Percentiles rank a stretch among this genome's conserved stretches.
Conservation (phyloP, 1,140 invertebrate species). For the Zaprionus inermis region DNA sequence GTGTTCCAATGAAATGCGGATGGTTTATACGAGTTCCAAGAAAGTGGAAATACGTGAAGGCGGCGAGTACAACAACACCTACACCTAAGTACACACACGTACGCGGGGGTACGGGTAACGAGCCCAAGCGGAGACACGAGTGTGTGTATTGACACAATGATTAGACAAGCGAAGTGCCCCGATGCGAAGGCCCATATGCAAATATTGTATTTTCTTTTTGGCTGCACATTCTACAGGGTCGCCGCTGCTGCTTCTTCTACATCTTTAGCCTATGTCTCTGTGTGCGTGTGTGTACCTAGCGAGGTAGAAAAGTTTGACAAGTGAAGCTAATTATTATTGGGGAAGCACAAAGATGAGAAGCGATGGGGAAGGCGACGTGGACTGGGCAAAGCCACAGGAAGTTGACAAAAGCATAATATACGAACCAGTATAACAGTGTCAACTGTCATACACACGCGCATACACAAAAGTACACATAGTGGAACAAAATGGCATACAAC, state of each 20-base stretch:
- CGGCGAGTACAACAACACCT: conserved; percentile 40
- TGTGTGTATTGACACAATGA: conserved; percentile 60
- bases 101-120: background rate
- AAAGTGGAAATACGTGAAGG: conserved; percentile 41
- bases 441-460: conserved; percentile 31
- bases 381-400: conserved; percentile 36
- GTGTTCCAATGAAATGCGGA: conserved; percentile 22
- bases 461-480: background rate
- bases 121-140: conserved; percentile 6
- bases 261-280: background rate
- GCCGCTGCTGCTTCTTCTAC: background rate
- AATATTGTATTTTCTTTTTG: conserved; percentile 53
- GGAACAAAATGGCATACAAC: conserved; percentile 32
- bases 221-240: conserved; percentile 43
- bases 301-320: conserved; percentile 42
- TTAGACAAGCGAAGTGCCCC: conserved; percentile 65
- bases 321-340: conserved; percentile 52
- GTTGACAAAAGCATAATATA: conserved; percentile 41
- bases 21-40: conserved; percentile 27
- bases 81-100: conserved; percentile 50
- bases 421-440: conserved; percentile 45
- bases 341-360: conserved; percentile 2
- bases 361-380: too few relatives aligned
- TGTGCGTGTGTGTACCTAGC: conserved; percentile 16
- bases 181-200: conserved; percentile 53